Percentiles rank a stretch among this genome's conserved stretches.
Conservation (phyloP, 2,113 vertebrate genomes). For the Heteronetta atricapilla region DNA sequence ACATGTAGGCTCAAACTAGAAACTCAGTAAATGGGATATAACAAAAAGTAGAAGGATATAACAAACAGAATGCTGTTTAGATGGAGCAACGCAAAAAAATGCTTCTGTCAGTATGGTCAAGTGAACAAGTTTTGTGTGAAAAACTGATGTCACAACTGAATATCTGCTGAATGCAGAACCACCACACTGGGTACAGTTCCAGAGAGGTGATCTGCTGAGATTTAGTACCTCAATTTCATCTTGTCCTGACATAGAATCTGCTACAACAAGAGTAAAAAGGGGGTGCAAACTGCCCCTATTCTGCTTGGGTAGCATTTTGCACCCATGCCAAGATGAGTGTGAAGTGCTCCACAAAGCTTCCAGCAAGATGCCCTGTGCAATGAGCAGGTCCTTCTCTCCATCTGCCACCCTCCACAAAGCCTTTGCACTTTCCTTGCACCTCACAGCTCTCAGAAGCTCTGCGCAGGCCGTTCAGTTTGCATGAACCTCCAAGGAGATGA, state of each 20-base stretch:
- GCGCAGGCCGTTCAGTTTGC: background rate
- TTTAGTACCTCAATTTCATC: background rate
- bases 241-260: background rate
- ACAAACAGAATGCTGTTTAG: background rate
- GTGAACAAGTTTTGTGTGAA: background rate
- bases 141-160: background rate
- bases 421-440: background rate
- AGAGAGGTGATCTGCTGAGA: background rate
- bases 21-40: background rate
- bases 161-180: background rate
- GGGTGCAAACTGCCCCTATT: background rate
- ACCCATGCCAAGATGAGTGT: background rate
- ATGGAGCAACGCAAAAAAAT: background rate
- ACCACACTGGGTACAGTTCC: background rate
- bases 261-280: background rate
- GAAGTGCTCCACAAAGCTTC: background rate
- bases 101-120: background rate
- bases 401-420: background rate
- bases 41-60: background rate
- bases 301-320: background rate
- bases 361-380: background rate
- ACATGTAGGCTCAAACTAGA: accelerated
- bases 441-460: background rate
- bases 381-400: background rate
- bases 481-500: background rate